Base-by-base conservation (phyloP, 2,888 invertebrate species). In the Trimorus sp. region DNA sequence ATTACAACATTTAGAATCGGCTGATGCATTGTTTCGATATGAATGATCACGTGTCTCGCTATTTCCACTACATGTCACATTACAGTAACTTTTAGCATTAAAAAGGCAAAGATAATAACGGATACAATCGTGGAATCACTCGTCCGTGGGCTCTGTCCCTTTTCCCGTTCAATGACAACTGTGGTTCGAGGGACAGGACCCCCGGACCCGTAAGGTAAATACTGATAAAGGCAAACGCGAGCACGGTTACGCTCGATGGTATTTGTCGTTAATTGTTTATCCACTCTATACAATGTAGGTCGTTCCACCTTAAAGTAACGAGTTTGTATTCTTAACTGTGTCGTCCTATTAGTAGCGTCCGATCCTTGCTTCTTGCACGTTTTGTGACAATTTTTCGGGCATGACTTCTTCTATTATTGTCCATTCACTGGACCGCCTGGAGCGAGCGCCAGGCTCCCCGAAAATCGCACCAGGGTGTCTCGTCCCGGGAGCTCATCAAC, bases 91-190 rank as follows among this genome's bases (percentile, higher is more conserved):
- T 79, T 62, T 80, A 75, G 83, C 83, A 54, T 83, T 78, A 78
- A 63, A 83, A 83, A 83, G 80, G 78, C 79, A 83, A 77, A 77
- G 58, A 81, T 77, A 66, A 79, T 83, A 83, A 77, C 68, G 65
- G 77, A 74, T 74, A 65, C 65, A 69, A 77, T 78, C 56, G 37
- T 74, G 65, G 51, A 53, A 56, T 15, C 14, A 40, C 11, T 40
- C 40, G 40, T 40, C 40, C 40, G 40, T 1, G 40, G 40, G 40
- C 1, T 1, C 40, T 11, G 40, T 40, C 40, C 11, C 40, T 40
- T 40, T 40, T 11, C 4, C 40, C 7, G 40, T 11, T 40, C 4
- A 40, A 40, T 26, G 26, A 26, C 26, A 26, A n/a, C n/a, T n/a
- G n/a, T n/a, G n/a, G 26, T 26, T 26, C 26, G 4, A 26, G 26